These are phyloP conservation scores for Malurus splendens DNA, from an alignment of 2,797 vertebrate genomes.

Conservation along the genomic window DNA sequence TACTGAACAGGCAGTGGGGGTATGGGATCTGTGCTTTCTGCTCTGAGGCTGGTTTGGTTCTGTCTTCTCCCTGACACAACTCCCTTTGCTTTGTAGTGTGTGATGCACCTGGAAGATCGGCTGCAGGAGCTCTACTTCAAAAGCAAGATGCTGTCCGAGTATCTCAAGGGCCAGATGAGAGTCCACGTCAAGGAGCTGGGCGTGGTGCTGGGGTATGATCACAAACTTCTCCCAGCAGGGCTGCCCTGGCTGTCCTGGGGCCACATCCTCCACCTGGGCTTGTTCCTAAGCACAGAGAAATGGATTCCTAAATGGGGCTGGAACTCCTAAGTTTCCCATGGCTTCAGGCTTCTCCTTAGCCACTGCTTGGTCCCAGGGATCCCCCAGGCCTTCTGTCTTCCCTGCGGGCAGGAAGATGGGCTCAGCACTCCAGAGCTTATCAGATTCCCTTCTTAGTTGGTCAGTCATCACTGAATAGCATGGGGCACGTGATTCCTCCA, in stretches of 20 bases:
- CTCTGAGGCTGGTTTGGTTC: neutral
- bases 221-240: neutral
- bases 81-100: conserved; percentile 77
- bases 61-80: neutral
- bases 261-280: neutral
- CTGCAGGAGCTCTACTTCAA: conserved; percentile 98
- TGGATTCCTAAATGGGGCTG: neutral
- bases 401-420: neutral
- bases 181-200: conserved; percentile 97
- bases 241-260: neutral
- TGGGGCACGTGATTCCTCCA: neutral
- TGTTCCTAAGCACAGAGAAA: neutral
- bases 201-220: conserved; percentile 89
- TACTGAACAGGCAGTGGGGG: neutral
- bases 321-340: neutral
- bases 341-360: neutral
- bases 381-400: neutral
- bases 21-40: neutral
- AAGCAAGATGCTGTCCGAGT: conserved; percentile 96
- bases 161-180: conserved; percentile 94
- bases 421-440: neutral
- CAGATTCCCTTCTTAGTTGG: neutral
- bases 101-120: conserved; percentile 97
- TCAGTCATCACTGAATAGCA: neutral
- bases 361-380: neutral